Base-by-base conservation (phyloP, 1,140 invertebrate species). In the Magallana ariakensis region DNA sequence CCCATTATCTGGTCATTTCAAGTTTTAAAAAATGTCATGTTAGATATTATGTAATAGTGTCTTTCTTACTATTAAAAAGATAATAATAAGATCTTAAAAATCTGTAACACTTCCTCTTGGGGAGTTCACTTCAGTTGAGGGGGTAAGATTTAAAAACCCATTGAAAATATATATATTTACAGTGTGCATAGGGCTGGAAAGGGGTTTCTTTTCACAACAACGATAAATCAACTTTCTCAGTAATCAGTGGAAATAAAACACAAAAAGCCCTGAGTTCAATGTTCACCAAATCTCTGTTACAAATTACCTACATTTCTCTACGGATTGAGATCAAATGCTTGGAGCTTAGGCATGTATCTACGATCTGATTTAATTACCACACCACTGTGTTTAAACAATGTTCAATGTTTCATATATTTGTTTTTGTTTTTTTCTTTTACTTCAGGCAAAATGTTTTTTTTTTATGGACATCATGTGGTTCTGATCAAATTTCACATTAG, bases 401-500 rank as follows among this genome's bases (percentile, higher is more conserved):
- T 75, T 75, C 66, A 26, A 33, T 22, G 22, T 75, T 75, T 9
- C 66, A 13, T 8, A 75, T 75, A 26, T 75, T 46, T 75, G 8
- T 75, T 75, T 75, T 75, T 46, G 33, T 46, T 46, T 46, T 46
- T 46, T 46, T 5, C 33, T 46, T 46, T 62, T 22, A 26, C 66
- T 75, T 11, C 19, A 75, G 66, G 66, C 33, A 26, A 75, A 75
- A 26, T 75, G n/a, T 16, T 26, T 8, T 22, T 75, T n/a, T 75
- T 75, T 75, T 75, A 75, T 75, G 66, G 66, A 26, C 66, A 75
- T 75, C 66, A 75, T 75, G 22, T 75, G 66, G 66, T 75, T 75
- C 66, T 75, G 22, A 75, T 75, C 66, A 75, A 75, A 75, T 75
- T 75, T 75, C 66, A 75, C 66, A 75, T 75, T 75, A 75, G 66